Evolutionary conservation across 1,140 invertebrate species (phyloP).

Genomic region (Lucilia cuprina): DNA sequence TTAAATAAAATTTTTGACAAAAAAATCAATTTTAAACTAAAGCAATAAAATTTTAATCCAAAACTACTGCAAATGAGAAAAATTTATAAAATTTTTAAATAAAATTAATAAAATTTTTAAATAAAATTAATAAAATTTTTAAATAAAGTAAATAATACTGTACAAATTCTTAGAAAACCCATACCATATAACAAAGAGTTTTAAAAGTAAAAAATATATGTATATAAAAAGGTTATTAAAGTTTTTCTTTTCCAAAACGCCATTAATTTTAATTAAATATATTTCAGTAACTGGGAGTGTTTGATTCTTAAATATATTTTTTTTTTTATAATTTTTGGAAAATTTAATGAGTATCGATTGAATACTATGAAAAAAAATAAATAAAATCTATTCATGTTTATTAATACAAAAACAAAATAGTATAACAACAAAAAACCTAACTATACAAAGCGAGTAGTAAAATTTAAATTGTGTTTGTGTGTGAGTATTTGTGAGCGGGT

Average conservation of each 20-base stretch:
- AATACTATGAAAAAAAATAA: slow-evolving; percentile 14
- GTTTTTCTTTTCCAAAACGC: neutral
- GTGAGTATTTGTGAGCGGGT: too few species aligned
- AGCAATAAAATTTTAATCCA: neutral
- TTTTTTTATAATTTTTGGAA: slow-evolving; percentile 51
- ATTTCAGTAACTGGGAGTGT: neutral
- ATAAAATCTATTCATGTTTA: neutral
- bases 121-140: neutral
- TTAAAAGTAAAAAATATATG: neutral
- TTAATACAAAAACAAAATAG: neutral
- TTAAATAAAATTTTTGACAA: neutral
- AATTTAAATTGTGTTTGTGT: too few species aligned
- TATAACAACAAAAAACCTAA: neutral
- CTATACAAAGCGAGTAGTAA: neutral
- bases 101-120: neutral
- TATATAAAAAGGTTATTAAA: neutral
- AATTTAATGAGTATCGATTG: slow-evolving; percentile 61
- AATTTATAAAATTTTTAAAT: neutral
- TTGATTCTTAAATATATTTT: slow-evolving; percentile 42
- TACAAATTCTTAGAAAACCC: neutral
- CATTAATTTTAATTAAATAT: neutral
- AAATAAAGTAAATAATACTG: neutral
- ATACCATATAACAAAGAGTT: neutral
- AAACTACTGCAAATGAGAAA: neutral
- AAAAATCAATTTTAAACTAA: slow-evolving; percentile 6